phyloP scores from a whole-genome alignment of 2,888 invertebrate species.

The Limnephilus auricula region DNA sequence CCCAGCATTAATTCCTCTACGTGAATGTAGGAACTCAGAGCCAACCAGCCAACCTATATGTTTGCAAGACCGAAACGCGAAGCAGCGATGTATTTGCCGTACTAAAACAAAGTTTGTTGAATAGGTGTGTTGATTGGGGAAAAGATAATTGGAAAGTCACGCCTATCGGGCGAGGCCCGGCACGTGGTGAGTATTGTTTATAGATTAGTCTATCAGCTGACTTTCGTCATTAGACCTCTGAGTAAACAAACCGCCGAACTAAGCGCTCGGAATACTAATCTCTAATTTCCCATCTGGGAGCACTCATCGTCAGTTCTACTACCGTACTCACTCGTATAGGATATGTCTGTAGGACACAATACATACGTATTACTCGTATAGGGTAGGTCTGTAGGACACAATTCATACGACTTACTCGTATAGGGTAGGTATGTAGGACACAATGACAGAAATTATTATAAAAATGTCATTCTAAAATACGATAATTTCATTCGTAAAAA shows the following conservation, averaged over 20 bases:
- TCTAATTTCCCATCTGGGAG: neutral
- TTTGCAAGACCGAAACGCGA: slow-evolving; percentile 12
- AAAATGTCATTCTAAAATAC: no score
- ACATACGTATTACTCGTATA: neutral
- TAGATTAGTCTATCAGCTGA: slow-evolving; percentile 47
- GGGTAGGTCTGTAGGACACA: no score
- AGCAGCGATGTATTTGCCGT: slow-evolving; percentile 31
- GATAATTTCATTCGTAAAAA: no score
- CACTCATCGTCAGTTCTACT: neutral
- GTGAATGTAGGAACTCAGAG: neutral
- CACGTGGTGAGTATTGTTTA: slow-evolving; percentile 41
- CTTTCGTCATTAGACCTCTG: slow-evolving; percentile 43
- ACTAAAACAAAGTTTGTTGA: slow-evolving; percentile 42
- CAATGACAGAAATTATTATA: no score
- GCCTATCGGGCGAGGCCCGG: slow-evolving; percentile 10
- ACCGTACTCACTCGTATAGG: neutral
- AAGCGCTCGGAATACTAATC: slow-evolving; percentile 24
- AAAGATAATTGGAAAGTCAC: slow-evolving; percentile 44
- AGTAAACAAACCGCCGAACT: slow-evolving; percentile 34
- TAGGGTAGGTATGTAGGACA: no score
- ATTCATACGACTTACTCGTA: no score
- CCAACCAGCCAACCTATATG: neutral
- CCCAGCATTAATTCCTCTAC: neutral
- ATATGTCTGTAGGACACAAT: neutral
- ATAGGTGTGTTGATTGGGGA: slow-evolving; percentile 46